Conservation (phyloP, 2,113 vertebrate genomes). For the Gulo gulo region DNA sequence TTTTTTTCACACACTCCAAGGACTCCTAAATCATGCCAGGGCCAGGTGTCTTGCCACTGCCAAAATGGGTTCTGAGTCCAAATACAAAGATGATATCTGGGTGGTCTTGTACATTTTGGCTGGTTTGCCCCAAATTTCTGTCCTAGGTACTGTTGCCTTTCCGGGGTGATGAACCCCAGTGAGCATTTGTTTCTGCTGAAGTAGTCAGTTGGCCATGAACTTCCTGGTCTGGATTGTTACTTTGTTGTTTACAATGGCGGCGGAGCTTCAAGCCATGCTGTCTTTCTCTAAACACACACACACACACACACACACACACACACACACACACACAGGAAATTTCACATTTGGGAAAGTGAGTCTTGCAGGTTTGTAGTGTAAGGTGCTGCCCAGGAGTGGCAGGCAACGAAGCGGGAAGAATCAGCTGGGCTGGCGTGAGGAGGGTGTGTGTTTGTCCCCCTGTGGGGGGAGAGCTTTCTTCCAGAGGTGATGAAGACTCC, state of each 20-base stretch:
- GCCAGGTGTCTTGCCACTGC: not conserved
- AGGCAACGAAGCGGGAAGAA: not conserved
- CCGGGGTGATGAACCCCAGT: not conserved
- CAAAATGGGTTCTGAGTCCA: not conserved
- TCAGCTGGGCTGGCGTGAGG: fast-evolving
- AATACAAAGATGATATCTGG: not conserved
- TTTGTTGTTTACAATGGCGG: not conserved
- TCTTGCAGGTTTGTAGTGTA: not conserved
- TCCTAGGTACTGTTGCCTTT: not conserved
- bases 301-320: not conserved
- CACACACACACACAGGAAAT: not conserved
- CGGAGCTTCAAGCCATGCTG: not conserved
- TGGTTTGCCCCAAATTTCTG: not conserved
- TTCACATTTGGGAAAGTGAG: not conserved
- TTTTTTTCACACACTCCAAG: not conserved
- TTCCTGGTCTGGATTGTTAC: not conserved
- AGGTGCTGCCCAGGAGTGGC: not conserved
- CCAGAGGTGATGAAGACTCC: not conserved
- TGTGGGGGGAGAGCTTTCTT: not conserved
- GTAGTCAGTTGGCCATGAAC: not conserved
- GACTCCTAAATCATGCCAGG: not conserved
- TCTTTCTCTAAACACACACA: not conserved
- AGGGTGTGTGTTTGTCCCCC: not conserved
- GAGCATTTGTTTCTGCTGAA: not conserved
- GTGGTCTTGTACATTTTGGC: not conserved